Percentiles rank a stretch among this genome's conserved stretches.
Evolutionary conservation across 2,888 invertebrate genomes (phyloP).

Genomic region (Platycnemis pennipes): DNA sequence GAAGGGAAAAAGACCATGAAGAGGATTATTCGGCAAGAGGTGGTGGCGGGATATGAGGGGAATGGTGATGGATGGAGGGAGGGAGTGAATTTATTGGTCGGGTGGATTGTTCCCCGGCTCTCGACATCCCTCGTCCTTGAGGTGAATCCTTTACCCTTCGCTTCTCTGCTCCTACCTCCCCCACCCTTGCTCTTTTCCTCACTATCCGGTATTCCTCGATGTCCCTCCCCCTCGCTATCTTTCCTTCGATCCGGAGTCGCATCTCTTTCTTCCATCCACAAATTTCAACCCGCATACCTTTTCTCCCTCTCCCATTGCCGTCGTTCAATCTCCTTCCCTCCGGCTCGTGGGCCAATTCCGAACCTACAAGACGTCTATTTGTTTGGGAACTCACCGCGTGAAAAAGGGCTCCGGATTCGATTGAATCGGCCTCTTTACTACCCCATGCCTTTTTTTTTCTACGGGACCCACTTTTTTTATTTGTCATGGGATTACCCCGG

Average conservation of each 20-base stretch:
- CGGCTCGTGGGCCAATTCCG: conserved; percentile 40
- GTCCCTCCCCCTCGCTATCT: neutral
- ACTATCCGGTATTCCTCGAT: neutral
- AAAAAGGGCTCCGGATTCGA: conserved; percentile 10
- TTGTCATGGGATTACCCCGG: neutral
- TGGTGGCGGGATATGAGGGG: neutral
- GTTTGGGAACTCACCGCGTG: conserved; percentile 19
- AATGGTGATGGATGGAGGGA: neutral
- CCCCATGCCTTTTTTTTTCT: neutral
- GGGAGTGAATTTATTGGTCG: neutral
- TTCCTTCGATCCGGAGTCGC: neutral
- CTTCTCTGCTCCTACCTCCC: neutral
- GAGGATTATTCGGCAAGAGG: too few relatives aligned
- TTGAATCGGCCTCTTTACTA: conserved; percentile 23
- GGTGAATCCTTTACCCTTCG: neutral
- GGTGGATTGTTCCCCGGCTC: neutral
- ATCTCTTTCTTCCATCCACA: neutral
- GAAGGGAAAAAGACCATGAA: too few relatives aligned
- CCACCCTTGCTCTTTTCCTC: neutral
- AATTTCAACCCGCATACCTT: neutral
- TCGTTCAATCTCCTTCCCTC: neutral
- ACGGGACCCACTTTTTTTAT: neutral
- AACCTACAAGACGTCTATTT: conserved; percentile 29
- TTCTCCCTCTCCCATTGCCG: neutral
- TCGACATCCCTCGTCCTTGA: neutral